Base-by-base conservation (phyloP, 2,888 invertebrate genomes). In the Trachelus iudaicus region DNA sequence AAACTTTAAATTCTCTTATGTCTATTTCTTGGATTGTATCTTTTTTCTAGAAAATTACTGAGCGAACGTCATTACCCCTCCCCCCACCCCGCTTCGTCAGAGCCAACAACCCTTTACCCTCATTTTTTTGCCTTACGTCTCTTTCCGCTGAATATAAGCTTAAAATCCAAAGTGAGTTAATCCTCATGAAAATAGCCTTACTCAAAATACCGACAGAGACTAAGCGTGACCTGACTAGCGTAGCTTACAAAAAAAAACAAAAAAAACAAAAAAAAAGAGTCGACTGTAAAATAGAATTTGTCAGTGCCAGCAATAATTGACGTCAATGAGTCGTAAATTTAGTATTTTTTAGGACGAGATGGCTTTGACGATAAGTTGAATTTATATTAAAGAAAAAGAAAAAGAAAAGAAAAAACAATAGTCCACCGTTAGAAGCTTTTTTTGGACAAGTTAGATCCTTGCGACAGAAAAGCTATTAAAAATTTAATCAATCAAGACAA, bases 251-350 rank as follows among this genome's bases (percentile, higher is more conserved):
- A 15, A 33, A 69, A 23, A 30, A 12, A 71, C n/a, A n/a, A n/a
- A n/a, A n/a, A n/a, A n/a, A n/a, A n/a, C n/a, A n/a, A n/a, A n/a
- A 30, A 23, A 30, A 12, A 71, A 71, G 23, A 71, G 69, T 31
- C 12, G 31, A 56, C 56, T 56, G 56, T 56, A 23, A 71, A 34
- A 71, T 71, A 71, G 71, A 34, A 71, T 71, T 71, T 33, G 31
- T 71, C 31, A 71, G 71, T 71, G 71, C 71, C 71, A 71, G 71
- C 31, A 71, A 71, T 34, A 71, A 71, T 71, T 71, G 71, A 71
- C 71, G 71, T 71, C 71, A 71, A 23, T 71, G 33, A 31, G 71
- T 34, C 34, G 71, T 71, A 71, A 71, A 71, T 71, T 71, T 71
- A 71, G 71, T 71, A 2, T 31, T 56, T 56, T 56, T 34, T 12